Percentiles rank a stretch among this genome's conserved stretches.
Conservation (phyloP, 2,888 invertebrate genomes). For the Cerastoderma edule region DNA sequence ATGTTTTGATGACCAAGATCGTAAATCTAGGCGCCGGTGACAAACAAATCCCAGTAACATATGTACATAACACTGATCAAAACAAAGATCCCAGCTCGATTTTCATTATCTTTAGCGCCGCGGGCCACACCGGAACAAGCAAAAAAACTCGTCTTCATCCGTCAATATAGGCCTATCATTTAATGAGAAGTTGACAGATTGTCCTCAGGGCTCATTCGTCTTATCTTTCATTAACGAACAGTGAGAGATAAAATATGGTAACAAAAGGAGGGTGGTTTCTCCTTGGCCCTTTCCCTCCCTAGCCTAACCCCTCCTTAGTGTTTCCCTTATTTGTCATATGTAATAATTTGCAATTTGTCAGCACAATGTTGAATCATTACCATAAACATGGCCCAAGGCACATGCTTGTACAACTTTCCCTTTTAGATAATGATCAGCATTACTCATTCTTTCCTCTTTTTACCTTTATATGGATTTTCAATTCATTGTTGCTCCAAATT, state of each 20-base stretch:
- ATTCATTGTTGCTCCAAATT: neutral
- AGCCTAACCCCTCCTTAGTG: neutral
- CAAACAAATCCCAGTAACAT: conserved; percentile 3
- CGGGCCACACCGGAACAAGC: neutral
- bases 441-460: neutral
- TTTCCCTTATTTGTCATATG: neutral
- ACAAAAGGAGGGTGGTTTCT: neutral
- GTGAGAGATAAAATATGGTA: neutral
- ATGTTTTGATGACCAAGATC: no score
- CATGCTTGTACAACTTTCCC: neutral
- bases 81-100: conserved; percentile 17
- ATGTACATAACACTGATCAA: conserved; percentile 1
- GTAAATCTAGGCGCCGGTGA: no score
- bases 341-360: conserved; percentile 1
- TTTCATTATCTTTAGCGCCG: conserved; percentile 21
- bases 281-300: conserved; percentile 4
- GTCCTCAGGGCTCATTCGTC: neutral
- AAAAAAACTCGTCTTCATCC: conserved; percentile 17
- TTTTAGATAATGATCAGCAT: conserved; percentile 6
- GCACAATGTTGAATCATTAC: conserved; percentile 3
- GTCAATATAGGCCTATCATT: conserved; percentile 24
- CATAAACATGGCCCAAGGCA: neutral
- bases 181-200: conserved; percentile 46
- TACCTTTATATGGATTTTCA: no score
- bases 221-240: neutral